These are phyloP conservation scores for Malurus splendens DNA, from an alignment of 2,797 vertebrate genomes.

Conservation along the genomic window DNA sequence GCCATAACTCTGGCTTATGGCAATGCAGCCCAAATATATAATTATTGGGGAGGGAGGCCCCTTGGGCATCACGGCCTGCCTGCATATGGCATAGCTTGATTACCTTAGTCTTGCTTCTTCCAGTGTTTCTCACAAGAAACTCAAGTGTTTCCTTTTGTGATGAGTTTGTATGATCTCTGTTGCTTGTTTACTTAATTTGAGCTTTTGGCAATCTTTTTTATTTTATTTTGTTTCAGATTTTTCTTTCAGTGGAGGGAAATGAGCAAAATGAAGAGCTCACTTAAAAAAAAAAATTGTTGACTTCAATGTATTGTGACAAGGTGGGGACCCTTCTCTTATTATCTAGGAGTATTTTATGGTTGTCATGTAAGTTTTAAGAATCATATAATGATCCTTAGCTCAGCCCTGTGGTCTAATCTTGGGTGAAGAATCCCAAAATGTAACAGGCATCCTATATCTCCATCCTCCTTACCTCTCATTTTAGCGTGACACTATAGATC, in stretches of 20 bases:
- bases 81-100: background rate
- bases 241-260: background rate
- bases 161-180: background rate
- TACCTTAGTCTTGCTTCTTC: background rate
- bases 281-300: background rate
- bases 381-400: background rate
- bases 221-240: background rate
- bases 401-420: background rate
- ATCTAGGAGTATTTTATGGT: background rate
- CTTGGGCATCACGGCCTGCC: background rate
- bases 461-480: background rate
- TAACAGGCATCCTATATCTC: background rate
- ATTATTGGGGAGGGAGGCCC: background rate
- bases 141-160: background rate
- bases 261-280: background rate
- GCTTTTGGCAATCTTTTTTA: background rate
- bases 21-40: slow-evolving; percentile 26
- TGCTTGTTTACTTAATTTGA: background rate
- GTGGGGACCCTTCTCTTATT: background rate
- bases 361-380: background rate
- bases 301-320: background rate
- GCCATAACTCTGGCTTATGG: slow-evolving; percentile 23
- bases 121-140: background rate
- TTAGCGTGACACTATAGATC: background rate
- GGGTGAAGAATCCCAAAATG: background rate